Evolutionary conservation across 23 tunicate genomes (phyloP).

Genomic region (Oikopleura albicans): DNA sequence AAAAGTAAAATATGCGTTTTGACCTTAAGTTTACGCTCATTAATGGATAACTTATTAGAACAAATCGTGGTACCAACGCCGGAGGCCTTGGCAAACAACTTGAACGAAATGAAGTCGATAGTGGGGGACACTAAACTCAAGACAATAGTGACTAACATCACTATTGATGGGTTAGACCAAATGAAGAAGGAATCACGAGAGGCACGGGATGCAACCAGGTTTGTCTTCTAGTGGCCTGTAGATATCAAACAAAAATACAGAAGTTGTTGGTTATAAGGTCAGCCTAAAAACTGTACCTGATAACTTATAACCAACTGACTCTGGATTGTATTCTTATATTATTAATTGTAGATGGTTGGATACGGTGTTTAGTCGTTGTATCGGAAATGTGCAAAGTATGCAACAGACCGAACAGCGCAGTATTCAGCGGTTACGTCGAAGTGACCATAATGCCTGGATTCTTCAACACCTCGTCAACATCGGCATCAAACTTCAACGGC

Average conservation of each 20-base stretch:
- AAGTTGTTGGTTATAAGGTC: too few species aligned
- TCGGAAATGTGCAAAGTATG: background rate
- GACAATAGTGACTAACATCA: background rate
- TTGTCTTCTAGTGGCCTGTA: background rate
- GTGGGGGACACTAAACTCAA: background rate
- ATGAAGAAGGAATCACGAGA: background rate
- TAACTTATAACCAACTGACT: too few species aligned
- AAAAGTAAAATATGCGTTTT: too few species aligned
- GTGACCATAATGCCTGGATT: background rate
- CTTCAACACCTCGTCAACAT: background rate
- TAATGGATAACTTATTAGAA: too few species aligned
- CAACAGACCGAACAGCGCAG: background rate
- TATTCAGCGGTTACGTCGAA: background rate
- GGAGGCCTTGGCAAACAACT: background rate
- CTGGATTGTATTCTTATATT: too few species aligned
- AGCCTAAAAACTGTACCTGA: too few species aligned
- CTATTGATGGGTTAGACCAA: background rate
- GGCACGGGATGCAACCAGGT: background rate
- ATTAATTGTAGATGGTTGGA: background rate
- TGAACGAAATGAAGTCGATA: background rate
- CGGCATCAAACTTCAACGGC: background rate
- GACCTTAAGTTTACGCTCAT: too few species aligned
- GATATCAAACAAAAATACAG: background rate
- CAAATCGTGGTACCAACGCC: background rate
- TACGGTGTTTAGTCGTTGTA: background rate